phyloP scores from a whole-genome alignment of 2,797 vertebrate species.

The Calcarius lapponicus region DNA sequence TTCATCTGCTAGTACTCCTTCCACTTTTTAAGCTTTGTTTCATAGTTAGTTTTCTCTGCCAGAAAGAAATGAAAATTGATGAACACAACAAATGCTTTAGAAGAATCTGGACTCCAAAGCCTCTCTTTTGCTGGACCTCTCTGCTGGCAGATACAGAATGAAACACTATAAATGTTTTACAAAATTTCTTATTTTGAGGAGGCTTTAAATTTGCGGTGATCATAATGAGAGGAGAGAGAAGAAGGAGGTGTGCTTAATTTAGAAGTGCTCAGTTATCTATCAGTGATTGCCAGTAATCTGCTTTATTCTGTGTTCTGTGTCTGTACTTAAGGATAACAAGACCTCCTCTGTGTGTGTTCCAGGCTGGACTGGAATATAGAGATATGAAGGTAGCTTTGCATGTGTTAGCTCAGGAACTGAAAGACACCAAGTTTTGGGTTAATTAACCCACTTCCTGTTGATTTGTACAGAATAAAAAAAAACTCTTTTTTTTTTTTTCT shows the following conservation, averaged over 20 bases:
- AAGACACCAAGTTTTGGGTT: background rate
- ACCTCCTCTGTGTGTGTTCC: background rate
- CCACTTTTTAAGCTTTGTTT: background rate
- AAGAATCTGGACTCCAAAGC: background rate
- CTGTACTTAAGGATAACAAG: background rate
- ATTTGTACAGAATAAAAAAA: background rate
- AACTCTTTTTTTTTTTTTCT: background rate
- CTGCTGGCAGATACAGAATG: background rate
- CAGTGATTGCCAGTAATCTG: background rate
- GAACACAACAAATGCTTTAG: background rate
- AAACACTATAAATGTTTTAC: background rate
- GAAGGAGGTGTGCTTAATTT: background rate
- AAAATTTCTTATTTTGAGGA: background rate
- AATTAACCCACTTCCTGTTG: background rate
- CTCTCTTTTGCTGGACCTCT: background rate
- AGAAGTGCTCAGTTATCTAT: background rate
- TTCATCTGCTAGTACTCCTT: background rate
- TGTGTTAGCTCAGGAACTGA: background rate
- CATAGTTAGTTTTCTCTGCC: background rate
- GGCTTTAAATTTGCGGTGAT: background rate
- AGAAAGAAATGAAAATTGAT: conserved; percentile 17
- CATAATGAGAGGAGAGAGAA: background rate
- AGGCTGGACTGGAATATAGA: background rate
- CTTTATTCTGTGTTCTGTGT: background rate
- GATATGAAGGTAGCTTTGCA: background rate